Evolutionary conservation across 2,113 vertebrate species (phyloP).

Genomic region (Rhinichthys klamathensis): DNA sequence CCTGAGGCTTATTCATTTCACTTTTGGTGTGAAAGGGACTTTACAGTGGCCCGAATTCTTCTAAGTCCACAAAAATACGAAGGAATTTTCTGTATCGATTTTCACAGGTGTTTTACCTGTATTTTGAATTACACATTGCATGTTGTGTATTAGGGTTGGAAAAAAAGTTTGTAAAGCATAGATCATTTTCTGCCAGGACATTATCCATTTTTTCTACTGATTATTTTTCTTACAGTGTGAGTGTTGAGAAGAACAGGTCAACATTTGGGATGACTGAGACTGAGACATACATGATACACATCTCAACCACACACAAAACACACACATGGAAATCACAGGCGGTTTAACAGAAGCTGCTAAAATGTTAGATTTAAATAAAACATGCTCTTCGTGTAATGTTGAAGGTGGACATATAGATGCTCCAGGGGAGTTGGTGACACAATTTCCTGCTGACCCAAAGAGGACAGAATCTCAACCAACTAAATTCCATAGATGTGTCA

Average conservation of each 20-base stretch:
- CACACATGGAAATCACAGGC: not conserved
- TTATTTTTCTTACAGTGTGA: not conserved
- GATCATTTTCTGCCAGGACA: too few species aligned
- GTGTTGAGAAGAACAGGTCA: not conserved
- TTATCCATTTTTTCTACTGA: not conserved
- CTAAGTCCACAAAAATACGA: too few species aligned
- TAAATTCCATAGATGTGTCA: slow-evolving; percentile 16
- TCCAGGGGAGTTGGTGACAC: not conserved
- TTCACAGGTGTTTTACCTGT: too few species aligned
- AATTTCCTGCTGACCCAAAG: slow-evolving; percentile 4
- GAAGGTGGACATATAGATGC: not conserved
- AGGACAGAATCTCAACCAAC: not conserved
- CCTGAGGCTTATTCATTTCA: too few species aligned
- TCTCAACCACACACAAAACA: not conserved
- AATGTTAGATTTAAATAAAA: slow-evolving; percentile 68
- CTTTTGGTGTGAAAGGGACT: too few species aligned
- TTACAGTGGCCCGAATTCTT: too few species aligned
- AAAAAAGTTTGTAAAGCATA: too few species aligned
- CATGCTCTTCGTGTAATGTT: slow-evolving; percentile 56
- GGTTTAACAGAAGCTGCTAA: not conserved
- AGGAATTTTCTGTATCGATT: too few species aligned
- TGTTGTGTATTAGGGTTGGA: too few species aligned
- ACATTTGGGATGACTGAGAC: not conserved
- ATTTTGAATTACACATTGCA: too few species aligned
- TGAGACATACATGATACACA: not conserved